Evolutionary conservation across 2,888 invertebrate genomes (phyloP).

Genomic region (Yponomeuta evonymella): DNA sequence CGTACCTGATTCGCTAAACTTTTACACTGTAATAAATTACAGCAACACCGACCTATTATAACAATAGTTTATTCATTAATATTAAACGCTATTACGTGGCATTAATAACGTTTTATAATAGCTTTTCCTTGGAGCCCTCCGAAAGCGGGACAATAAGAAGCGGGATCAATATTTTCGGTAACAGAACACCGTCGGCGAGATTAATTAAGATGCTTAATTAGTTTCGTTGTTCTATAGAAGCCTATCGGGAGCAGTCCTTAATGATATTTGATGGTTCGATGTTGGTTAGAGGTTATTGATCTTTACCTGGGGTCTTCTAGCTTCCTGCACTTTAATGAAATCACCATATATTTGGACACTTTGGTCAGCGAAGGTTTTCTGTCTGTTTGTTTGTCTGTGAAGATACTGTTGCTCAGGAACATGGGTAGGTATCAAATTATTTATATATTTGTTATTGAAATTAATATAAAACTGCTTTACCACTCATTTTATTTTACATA

Average conservation of each 20-base stretch:
- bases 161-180: conserved; percentile 61
- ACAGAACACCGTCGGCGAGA: conserved; percentile 63
- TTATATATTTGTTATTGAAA: too few relatives aligned
- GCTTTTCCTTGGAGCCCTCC: conserved; percentile 16
- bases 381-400: too few relatives aligned
- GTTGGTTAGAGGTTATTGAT: background rate
- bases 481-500: too few relatives aligned
- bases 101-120: conserved; percentile 13
- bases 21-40: conserved; percentile 7
- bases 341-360: too few relatives aligned
- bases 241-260: conserved; percentile 59
- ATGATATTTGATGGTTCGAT: background rate
- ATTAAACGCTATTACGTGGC: background rate
- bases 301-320: background rate
- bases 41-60: background rate
- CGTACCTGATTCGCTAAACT: background rate
- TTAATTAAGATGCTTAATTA: conserved; percentile 72
- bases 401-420: too few relatives aligned
- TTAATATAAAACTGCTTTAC: too few relatives aligned
- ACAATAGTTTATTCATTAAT: conserved; percentile 14
- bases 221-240: conserved; percentile 64
- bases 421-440: too few relatives aligned
- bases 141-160: background rate
- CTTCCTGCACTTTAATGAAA: background rate
- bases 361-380: too few relatives aligned